phyloP scores from a whole-genome alignment of 2,113 vertebrate species.

The Chiloscyllium plagiosum region DNA sequence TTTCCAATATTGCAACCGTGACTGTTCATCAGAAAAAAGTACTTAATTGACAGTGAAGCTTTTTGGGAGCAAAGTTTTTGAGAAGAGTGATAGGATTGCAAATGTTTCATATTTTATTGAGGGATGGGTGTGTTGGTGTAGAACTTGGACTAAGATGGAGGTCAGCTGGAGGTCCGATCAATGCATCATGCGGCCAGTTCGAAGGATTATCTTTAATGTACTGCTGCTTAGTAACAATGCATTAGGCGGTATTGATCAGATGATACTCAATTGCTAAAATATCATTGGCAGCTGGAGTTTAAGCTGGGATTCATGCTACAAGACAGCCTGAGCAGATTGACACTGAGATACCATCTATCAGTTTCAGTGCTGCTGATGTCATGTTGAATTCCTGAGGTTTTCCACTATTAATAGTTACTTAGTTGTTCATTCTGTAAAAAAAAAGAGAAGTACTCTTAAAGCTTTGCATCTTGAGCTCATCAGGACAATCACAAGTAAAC shows the following conservation, averaged over 20 bases:
- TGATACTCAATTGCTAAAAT: slow-evolving; percentile 5
- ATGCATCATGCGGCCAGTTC: not conserved
- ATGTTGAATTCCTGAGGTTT: not conserved
- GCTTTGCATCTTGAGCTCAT: no score
- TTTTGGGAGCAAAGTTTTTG: not conserved
- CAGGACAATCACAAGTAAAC: no score
- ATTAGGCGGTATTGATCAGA: not conserved
- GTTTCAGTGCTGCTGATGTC: not conserved
- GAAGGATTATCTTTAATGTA: slow-evolving; percentile 18
- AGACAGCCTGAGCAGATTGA: not conserved
- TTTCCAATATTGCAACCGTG: not conserved
- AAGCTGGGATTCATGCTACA: not conserved
- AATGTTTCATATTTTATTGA: not conserved
- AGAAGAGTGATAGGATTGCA: not conserved
- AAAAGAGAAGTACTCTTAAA: no score
- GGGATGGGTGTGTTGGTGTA: not conserved
- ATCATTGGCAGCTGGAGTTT: not conserved
- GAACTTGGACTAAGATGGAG: not conserved
- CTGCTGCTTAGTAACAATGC: not conserved
- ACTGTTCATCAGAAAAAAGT: not conserved
- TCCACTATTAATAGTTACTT: no score
- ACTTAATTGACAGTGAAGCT: not conserved
- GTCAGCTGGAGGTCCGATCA: slow-evolving; percentile 5
- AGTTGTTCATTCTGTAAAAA: no score
- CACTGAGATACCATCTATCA: not conserved